Evolutionary conservation across 92 coral and sea anemone species (phyloP), one percentile per base, ranked within the genome.

Genomic region (Virgularia gustaviana): DNA sequence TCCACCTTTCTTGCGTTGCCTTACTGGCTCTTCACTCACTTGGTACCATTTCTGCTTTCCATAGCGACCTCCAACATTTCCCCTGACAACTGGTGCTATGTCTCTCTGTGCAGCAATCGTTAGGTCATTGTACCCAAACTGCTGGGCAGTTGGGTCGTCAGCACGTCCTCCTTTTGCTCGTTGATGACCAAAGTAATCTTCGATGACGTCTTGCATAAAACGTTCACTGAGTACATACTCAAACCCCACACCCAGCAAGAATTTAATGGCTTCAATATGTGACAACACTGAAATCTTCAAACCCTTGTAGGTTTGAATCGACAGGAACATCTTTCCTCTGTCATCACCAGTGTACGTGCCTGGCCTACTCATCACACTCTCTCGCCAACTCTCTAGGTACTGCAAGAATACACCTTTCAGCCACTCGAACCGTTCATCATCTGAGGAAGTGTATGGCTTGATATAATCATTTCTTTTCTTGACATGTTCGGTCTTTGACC

Each of bases 401-500:
- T 41, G 1, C 1, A 65, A 57, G 54, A 67, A 67, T 11, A 67
- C 74, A 67, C 51, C 60, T 11, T 8, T 16, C 10, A 67, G 32
- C 59, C 41, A 67, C 0, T 15, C 28, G 35, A 67, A 82, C 83
- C 85, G 81, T 68, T 73, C 81, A 79, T 86, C 90, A 55, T 86
- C 53, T 36, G 31, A 66, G 43, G 87, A 68, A 25, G 80, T 82
- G 80, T 86, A 82, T 52, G 90, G 84, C 35, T 85, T 83, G 68
- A 86, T 75, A 71, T 73, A 75, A 24, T 83, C 76, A 64, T 82
- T 86, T 38, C 73, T 70, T 77, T 86, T 82, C 61, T 76, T 66
- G 72, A 42, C 78, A 82, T 78, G 81, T 79, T 86, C 86, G 38
- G 76, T 22, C 71, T 71, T n/a, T n/a, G n/a, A n/a, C 63, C 87